A percentile compares a stretch with the other conserved stretches of the same genome.
Conservation (phyloP, 2,888 invertebrate species). For the Luperina testacea region DNA sequence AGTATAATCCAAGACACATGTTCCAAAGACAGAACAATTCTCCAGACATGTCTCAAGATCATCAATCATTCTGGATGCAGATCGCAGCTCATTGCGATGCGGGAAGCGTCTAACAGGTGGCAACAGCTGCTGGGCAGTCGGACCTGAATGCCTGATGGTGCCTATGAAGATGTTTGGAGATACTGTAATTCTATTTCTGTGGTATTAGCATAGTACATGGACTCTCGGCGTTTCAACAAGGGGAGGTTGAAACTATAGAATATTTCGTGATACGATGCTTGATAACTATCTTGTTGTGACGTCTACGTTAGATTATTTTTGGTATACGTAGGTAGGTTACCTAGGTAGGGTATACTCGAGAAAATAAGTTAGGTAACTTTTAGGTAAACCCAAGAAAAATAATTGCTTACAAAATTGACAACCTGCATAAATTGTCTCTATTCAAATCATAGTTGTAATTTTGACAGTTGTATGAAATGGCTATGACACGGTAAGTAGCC, state of each 20-base stretch:
- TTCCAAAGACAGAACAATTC: slow-evolving; percentile 32
- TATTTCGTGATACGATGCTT: background rate
- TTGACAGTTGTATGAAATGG: background rate
- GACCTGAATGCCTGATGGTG: slow-evolving; percentile 52
- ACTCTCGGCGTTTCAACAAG: too few relatives aligned
- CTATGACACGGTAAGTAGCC: background rate
- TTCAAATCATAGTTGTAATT: background rate
- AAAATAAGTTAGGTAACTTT: background rate
- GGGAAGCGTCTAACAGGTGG: slow-evolving; percentile 61
- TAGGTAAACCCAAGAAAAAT: too few relatives aligned
- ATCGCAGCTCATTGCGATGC: slow-evolving; percentile 65
- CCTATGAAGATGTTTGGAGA: slow-evolving; percentile 43
- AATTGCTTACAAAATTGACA: background rate
- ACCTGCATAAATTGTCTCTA: background rate
- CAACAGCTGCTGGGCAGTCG: slow-evolving; percentile 58
- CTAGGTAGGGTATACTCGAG: background rate
- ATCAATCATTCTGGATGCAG: slow-evolving; percentile 61
- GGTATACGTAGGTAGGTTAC: background rate
- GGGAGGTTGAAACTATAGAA: background rate
- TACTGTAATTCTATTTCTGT: slow-evolving; percentile 49
- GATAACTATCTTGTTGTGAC: background rate
- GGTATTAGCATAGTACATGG: slow-evolving; percentile 31
- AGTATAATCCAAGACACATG: slow-evolving; percentile 33
- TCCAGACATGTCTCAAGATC: slow-evolving; percentile 53
- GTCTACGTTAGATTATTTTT: background rate